Evolutionary conservation across 2,113 vertebrate genomes (phyloP), one percentile per base, ranked within the genome.

Genomic region (Amazona vittata): DNA sequence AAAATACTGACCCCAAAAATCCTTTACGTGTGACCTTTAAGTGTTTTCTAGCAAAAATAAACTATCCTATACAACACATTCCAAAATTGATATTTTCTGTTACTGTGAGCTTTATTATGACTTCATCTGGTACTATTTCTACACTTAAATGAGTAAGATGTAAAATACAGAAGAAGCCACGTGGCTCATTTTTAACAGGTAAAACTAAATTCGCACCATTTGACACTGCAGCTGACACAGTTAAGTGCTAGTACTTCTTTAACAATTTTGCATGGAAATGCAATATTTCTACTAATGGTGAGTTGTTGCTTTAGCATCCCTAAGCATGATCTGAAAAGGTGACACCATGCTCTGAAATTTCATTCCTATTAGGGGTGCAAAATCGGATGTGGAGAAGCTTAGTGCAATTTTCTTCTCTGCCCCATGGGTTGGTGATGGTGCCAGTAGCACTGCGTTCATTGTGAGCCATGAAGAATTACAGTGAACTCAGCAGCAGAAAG

Each of bases 371-470:
- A 6, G 35, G 67, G 31, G 60, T 53, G 19, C 17, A 67, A 62
- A 44, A 29, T 1, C 15, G 21, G 31, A 28, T 1, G 3, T 2
- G 7, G 80, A 82, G 28, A 76, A 39, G 35, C 46, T 49, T 19
- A 33, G 73, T 33, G 39, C 26, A 26, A 19, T 71, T 86, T 89
- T 69, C 39, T 74, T 50, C 4, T 6, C 37, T 3, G 2, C 22
- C 25, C 50, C 2, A 4, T 50, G 73, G 41, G 60, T 24, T 3
- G 6, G 69, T 2, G 1, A 17, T 0, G 25, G 28, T 44, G 64
- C 6, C 17, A 62, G 65, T 39, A 55, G 60, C 65, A 44, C 49
- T 33, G 39, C 26, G 21, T 26, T 37, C 29, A 8, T 8, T 69
- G 49, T 69, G 60, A 43, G 59, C 16, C 4, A 2, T 26, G 53